Evolutionary conservation across 2,888 invertebrate species (phyloP), one percentile per base, ranked within the genome.

Genomic region (Chrysolina oricalcia): DNA sequence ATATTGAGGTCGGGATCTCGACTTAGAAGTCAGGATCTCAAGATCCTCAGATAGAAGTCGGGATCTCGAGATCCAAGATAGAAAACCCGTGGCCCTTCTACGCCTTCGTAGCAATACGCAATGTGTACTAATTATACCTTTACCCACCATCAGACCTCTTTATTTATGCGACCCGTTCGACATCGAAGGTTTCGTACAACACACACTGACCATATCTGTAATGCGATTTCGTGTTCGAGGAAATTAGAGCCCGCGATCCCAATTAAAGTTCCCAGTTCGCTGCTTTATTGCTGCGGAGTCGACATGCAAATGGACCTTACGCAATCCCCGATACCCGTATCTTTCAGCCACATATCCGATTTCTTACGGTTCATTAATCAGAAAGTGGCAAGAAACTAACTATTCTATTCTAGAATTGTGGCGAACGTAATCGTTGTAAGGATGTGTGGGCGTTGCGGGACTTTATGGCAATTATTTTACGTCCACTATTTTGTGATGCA

Each of bases 261-360:
- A 43, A 43, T 43, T 13, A 8, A 43, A 43, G 43, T 40, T 40
- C 40, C 10, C 10, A 40, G 10, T 43, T 50, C 2, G 15, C 10
- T 10, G 19, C n/a, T 2, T 27, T 35, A 59, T 27, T 27, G n/a
- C 27, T 15, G 23, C 11, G 0, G 13, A 8, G n/a, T n/a, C n/a
- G 59, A 35, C 35, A 59, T 59, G n/a, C 35, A 59, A 59, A 59
- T 59, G 27, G 10, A 59, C n/a, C n/a, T 59, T 59, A 35, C 17
- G 35, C n/a, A 59, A 59, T 27, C 6, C 17, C 8, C 35, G 35
- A 23, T 23, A 59, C 27, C 23, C 59, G 35, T 59, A 59, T 35
- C 59, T 59, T 8, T 27, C 10, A 10, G 13, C 27, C 9, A 59
- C 35, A 35, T 56, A 21, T 35, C 59, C 35, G 35, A 21, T 5